These are phyloP conservation scores for Hipposideros larvatus DNA, from an alignment of 2,797 vertebrate species.

Conservation along the genomic window DNA sequence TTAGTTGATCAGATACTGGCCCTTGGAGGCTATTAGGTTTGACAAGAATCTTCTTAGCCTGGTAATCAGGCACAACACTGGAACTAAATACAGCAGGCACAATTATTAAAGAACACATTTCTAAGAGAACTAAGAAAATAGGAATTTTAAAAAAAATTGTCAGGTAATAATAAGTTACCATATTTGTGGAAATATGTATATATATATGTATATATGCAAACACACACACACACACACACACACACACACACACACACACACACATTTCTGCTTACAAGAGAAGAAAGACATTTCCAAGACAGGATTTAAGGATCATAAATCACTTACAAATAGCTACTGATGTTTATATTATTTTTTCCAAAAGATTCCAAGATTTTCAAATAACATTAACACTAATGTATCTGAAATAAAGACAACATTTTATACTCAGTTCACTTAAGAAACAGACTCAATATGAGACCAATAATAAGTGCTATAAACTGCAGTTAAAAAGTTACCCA, in stretches of 20 bases:
- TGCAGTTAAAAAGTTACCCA: background rate
- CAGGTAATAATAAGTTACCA: constrained; percentile 21
- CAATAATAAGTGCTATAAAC: constrained; percentile 48
- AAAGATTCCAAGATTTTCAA: constrained; percentile 68
- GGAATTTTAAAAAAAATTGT: background rate
- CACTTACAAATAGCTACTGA: constrained; percentile 64
- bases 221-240: background rate
- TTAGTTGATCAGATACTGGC: background rate
- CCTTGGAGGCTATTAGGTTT: background rate
- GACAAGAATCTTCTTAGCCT: background rate
- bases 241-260: background rate
- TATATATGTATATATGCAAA: background rate
- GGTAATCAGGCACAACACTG: background rate
- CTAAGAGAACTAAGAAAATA: background rate
- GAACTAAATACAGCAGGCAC: background rate
- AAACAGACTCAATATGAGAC: background rate
- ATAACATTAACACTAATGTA: constrained; percentile 56
- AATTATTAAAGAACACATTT: constrained; percentile 21
- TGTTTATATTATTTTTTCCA: constrained; percentile 67
- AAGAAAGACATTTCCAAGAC: constrained; percentile 60
- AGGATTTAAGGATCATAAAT: constrained; percentile 68
- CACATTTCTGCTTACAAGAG: background rate
- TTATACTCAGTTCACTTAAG: constrained; percentile 30
- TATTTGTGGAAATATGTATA: constrained; percentile 6
- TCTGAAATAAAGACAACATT: constrained; percentile 2